phyloP scores from a whole-genome alignment of 2,113 vertebrate genomes.

The Marcusenius ussheri region DNA sequence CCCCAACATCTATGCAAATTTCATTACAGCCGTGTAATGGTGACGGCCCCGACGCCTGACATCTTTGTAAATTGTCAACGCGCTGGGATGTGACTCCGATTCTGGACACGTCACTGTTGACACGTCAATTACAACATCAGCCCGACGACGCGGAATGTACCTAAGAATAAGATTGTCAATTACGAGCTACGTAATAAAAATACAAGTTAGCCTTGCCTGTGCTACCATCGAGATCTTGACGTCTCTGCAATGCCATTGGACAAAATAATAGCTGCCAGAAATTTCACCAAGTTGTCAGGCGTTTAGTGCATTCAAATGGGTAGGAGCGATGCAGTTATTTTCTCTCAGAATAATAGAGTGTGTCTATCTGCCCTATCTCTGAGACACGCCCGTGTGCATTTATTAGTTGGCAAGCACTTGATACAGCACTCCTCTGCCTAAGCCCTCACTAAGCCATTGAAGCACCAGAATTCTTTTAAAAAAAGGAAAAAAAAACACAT shows the following conservation, averaged over 20 bases:
- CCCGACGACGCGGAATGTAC: neutral
- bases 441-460: constrained; percentile 30
- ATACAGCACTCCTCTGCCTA: constrained; percentile 30
- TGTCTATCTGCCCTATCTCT: constrained; percentile 13
- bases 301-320: constrained; percentile 13
- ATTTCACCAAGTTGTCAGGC: neutral
- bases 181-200: neutral
- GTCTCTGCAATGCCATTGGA: constrained; percentile 1
- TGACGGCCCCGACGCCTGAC: neutral
- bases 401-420: constrained; percentile 28
- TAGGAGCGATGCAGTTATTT: constrained; percentile 19
- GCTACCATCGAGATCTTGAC: neutral
- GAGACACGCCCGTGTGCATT: neutral
- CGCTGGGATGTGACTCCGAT: neutral
- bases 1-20: constrained; percentile 8
- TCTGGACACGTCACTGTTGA: constrained; percentile 2
- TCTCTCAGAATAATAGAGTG: constrained; percentile 13
- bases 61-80: constrained; percentile 9
- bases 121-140: constrained; percentile 7
- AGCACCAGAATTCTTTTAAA: constrained; percentile 43
- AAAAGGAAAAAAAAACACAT: constrained; percentile 38
- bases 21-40: neutral
- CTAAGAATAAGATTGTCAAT: constrained; percentile 16
- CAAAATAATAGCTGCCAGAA: constrained; percentile 13
- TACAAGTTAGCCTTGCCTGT: neutral